Evolutionary conservation across 1,140 invertebrate species (phyloP), one percentile per base, ranked within the genome.

Genomic region (Drosophila lini): DNA sequence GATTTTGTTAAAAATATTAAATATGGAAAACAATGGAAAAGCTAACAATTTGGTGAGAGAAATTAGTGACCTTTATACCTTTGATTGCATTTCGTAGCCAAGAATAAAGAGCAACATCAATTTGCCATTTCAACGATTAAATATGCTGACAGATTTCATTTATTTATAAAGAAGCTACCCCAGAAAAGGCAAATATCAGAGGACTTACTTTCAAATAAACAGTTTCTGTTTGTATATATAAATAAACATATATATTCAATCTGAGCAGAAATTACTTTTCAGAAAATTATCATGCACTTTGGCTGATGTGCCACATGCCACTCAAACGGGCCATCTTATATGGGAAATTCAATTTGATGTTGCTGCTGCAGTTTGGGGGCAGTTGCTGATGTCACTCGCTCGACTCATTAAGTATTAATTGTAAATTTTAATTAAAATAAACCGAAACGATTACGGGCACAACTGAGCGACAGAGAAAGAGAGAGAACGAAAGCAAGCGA

Each of bases 401-500:
- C 45, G 57, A 84, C 84, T 89, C 81, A 89, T 89, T 89, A 90
- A 89, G 88, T 89, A 89, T 89, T 89, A 89, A 89, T 89, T 89
- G 84, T 84, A 90, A 89, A 89, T 89, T 89, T 89, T 89, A 89
- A 89, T 89, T 89, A 84, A 89, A 89, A 89, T 84, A 90, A 90
- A 90, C 85, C 78, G 70, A 78, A 81, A 70, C 73, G 80, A 89
- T 70, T 81, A 74, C 74, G 67, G 57, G 22, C 69, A 69, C n/a
- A 69, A 34, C 48, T 41, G 15, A 40, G 31, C 19, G 16, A n/a
- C 2, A 32, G 13, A 50, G 25, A 31, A 38, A 28, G 28, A 28
- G 38, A 38, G 22, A 6, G 15, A 32, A 31, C 7, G 15, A 7
- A 22, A 13, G 15, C 25, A 22, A 32, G 11, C 16, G 11, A 8